A percentile compares a stretch with the other conserved stretches of the same genome.
These are phyloP conservation scores for Arenaria interpres DNA, from an alignment of 2,113 vertebrate species.

Conservation along the genomic window DNA sequence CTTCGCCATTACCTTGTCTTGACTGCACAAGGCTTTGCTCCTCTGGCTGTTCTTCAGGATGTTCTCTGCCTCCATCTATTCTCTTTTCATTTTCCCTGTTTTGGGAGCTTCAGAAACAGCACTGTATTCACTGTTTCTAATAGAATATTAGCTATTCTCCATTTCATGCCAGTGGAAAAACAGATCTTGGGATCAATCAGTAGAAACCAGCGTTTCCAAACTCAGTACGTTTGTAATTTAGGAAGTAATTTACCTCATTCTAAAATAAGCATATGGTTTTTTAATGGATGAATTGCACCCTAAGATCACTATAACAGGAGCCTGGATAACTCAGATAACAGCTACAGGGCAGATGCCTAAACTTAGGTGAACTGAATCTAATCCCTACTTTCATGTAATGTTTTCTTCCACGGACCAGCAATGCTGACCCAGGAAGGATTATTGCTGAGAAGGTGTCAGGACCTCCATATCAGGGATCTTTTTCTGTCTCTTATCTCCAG, in stretches of 20 bases:
- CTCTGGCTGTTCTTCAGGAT: background rate
- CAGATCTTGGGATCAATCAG: background rate
- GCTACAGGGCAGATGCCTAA: background rate
- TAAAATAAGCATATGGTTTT: background rate
- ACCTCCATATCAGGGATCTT: background rate
- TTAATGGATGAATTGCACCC: background rate
- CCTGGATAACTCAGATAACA: background rate
- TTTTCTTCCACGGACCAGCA: background rate
- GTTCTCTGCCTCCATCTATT: background rate
- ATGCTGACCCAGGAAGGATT: background rate
- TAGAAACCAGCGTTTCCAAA: background rate
- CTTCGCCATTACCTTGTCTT: background rate
- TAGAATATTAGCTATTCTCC: background rate
- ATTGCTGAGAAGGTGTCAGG: background rate
- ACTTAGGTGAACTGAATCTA: background rate
- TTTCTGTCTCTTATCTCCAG: background rate
- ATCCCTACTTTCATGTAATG: background rate
- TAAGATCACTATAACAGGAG: background rate
- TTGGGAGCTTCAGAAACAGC: background rate
- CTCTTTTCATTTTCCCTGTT: background rate
- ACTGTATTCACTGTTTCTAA: background rate
- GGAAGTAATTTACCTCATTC: background rate
- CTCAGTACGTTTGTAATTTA: background rate
- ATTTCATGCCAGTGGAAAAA: background rate
- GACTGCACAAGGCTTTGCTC: background rate